Evolutionary conservation across 2,113 vertebrate genomes (phyloP).

Genomic region (Chaetops frenatus): DNA sequence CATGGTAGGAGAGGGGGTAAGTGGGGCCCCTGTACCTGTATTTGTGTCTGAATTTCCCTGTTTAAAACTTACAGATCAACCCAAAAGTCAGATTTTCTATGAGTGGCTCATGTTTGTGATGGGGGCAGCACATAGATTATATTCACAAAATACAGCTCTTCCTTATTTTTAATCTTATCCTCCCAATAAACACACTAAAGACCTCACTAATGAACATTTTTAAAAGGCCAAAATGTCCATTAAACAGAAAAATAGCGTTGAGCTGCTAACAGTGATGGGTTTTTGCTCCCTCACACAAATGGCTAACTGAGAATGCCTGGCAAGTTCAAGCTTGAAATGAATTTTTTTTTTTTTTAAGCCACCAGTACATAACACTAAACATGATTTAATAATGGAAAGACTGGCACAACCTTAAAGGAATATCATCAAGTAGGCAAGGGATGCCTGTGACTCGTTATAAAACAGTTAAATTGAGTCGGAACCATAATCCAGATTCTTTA

Average conservation of each 20-base stretch:
- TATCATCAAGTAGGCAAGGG: conserved; percentile 51
- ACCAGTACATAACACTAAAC: conserved; percentile 48
- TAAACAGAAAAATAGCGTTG: neutral
- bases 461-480: conserved; percentile 38
- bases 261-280: neutral
- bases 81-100: neutral
- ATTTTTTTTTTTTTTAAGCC: conserved; percentile 45
- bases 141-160: neutral
- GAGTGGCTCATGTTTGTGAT: neutral
- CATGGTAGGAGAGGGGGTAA: neutral
- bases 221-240: neutral
- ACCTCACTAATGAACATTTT: neutral
- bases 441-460: conserved; percentile 48
- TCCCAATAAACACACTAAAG: neutral
- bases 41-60: neutral
- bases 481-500: conserved; percentile 60
- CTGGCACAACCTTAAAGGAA: conserved; percentile 60
- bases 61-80: neutral
- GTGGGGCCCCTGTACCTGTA: neutral
- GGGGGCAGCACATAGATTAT: neutral
- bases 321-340: conserved; percentile 48
- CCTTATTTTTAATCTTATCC: neutral
- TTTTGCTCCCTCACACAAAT: conserved; percentile 42
- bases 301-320: conserved; percentile 12
- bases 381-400: conserved; percentile 62